Evolutionary conservation across 2,888 invertebrate genomes (phyloP), one percentile per base, ranked within the genome.

Genomic region (Odontocerum albicorne): DNA sequence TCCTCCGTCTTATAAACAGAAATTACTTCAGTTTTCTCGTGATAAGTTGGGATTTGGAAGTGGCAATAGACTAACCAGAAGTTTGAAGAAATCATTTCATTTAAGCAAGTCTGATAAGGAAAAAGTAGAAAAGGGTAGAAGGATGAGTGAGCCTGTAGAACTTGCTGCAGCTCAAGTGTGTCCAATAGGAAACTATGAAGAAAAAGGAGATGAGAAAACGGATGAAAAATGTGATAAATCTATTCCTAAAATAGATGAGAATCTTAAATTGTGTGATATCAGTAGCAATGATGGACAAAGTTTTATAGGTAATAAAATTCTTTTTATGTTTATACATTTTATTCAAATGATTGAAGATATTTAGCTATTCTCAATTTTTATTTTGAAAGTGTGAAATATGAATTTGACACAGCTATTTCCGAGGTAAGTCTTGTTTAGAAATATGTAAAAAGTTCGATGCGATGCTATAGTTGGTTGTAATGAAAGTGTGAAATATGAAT

Each of bases 1-100:
- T 1, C 78, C 78, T 2, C 77, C 77, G 1, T 77, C 77, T 2
- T 79, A 77, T 55, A 79, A 76, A 57, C 77, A 79, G 59, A 79
- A 79, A 62, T 60, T 78, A 51, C 59, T 78, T 32, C 77, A 78
- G 59, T 78, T 78, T 63, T 78, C 78, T 1, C 70, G 73, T 60
- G 77, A 77, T 44, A 77, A 77, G 63, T 65, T 78, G 1, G 68
- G 75, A 52, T 76, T 77, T 65, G 77, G 72, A 1, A 77, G 77
- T 1, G 72, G 77, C 0, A 78, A 77, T 42, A 73, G 68, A 63
- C 63, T 78, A 33, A 78, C 77, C 0, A 71, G 75, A 62, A 78
- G 77, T 57, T 74, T 78, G 20, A 78, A 78, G 57, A 69, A 77
- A 63, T 77, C 77, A 3, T 75, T 78, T 39, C 74, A 75, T 60